Conservation (phyloP, 2,797 vertebrate genomes). For the Pygocentrus nattereri region DNA sequence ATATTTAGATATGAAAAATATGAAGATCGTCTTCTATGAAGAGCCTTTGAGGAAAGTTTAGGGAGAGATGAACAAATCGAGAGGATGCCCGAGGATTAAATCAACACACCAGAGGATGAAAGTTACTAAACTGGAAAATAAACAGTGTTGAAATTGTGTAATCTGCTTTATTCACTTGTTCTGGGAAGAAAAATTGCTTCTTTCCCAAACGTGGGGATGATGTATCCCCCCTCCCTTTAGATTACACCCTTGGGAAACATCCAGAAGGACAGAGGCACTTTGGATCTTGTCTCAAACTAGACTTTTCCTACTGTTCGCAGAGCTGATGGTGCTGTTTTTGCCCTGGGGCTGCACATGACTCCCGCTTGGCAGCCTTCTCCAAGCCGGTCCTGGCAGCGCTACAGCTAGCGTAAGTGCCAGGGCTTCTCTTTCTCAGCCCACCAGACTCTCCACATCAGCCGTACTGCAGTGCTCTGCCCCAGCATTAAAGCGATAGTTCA, state of each 20-base stretch:
- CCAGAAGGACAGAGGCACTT: constrained; percentile 4
- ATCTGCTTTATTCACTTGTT: too few relatives aligned
- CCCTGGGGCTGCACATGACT: not conserved
- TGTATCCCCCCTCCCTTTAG: too few relatives aligned
- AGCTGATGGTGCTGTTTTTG: constrained; percentile 3
- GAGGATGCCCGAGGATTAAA: too few relatives aligned
- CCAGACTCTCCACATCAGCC: not conserved
- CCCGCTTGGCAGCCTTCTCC: not conserved
- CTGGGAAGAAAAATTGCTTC: too few relatives aligned
- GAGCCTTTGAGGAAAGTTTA: too few relatives aligned
- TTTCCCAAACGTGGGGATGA: too few relatives aligned
- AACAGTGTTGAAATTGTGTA: too few relatives aligned
- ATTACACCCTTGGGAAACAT: not conserved
- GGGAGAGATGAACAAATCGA: too few relatives aligned
- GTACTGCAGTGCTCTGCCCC: not conserved
- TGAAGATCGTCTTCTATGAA: too few relatives aligned
- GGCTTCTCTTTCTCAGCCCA: not conserved
- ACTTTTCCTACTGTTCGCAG: not conserved
- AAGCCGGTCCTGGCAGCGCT: not conserved
- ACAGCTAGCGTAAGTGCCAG: not conserved
- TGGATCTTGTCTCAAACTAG: constrained; percentile 1
- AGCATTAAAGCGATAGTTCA: not conserved
- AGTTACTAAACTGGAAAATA: too few relatives aligned
- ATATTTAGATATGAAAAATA: too few relatives aligned
- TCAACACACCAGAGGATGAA: too few relatives aligned